Conservation (phyloP, 2,113 vertebrate genomes). For the Upupa epops region DNA sequence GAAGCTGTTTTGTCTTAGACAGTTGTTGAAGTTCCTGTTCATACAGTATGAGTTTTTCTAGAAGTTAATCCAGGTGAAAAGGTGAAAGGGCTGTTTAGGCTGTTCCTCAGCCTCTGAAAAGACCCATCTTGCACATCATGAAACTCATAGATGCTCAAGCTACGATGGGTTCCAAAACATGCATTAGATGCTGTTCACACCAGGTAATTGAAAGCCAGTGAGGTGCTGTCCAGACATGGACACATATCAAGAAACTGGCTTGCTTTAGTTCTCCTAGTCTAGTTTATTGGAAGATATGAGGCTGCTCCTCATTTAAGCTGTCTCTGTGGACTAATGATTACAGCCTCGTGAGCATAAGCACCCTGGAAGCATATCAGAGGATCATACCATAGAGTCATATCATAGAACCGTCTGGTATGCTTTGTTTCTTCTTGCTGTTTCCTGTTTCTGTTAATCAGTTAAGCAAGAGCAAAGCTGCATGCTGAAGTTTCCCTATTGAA, state of each 20-base stretch:
- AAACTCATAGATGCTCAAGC: neutral
- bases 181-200: neutral
- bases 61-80: neutral
- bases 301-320: neutral
- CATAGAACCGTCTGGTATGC: too few species aligned
- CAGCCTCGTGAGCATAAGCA: neutral
- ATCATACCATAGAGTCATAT: too few species aligned
- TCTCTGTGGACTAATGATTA: neutral
- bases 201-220: neutral
- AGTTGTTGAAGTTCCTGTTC: neutral
- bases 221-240: neutral
- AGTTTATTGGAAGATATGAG: neutral
- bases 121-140: neutral
- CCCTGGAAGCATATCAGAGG: neutral
- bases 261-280: neutral
- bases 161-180: neutral
- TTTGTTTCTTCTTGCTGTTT: neutral
- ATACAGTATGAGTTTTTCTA: neutral
- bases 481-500: neutral
- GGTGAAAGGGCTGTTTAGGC: neutral
- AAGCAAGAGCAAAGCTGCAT: neutral
- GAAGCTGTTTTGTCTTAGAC: neutral
- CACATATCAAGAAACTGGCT: neutral
- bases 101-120: neutral
- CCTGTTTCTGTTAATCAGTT: neutral